phyloP scores from a whole-genome alignment of 2,113 vertebrate genomes.

The Ciconia maguari region DNA sequence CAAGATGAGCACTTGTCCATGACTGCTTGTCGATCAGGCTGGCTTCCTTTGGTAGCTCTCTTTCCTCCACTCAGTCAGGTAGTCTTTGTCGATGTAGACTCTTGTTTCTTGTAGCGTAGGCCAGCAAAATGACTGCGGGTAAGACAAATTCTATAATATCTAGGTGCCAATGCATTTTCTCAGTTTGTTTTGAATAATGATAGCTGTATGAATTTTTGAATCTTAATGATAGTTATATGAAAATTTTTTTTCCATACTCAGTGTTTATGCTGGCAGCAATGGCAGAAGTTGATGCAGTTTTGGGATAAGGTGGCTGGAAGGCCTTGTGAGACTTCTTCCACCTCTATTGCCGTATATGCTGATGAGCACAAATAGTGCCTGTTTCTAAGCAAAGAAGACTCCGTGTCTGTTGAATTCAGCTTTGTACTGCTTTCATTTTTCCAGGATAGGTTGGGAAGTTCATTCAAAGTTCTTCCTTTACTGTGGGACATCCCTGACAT shows the following conservation, averaged over 20 bases:
- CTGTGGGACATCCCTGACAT: slow-evolving; percentile 33
- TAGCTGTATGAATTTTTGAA: background rate
- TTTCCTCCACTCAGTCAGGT: background rate
- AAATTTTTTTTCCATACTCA: background rate
- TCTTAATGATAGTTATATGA: background rate
- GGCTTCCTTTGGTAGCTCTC: background rate
- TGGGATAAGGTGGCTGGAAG: background rate
- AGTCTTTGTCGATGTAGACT: background rate
- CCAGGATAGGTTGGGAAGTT: slow-evolving; percentile 13
- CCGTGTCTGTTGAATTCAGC: background rate
- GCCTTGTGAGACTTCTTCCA: background rate
- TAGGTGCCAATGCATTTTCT: background rate
- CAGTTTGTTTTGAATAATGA: background rate
- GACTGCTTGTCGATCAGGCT: background rate
- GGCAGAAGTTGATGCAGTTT: background rate
- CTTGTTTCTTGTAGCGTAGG: background rate
- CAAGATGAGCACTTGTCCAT: background rate
- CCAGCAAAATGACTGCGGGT: background rate
- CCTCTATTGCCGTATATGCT: background rate
- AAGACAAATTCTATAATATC: background rate
- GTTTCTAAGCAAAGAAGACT: background rate
- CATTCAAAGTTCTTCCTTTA: slow-evolving; percentile 48
- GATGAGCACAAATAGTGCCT: background rate
- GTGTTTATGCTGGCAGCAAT: background rate
- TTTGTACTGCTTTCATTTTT: slow-evolving; percentile 2